Conservation (phyloP, 2,888 invertebrate species). For the Alloplasta piceator region DNA sequence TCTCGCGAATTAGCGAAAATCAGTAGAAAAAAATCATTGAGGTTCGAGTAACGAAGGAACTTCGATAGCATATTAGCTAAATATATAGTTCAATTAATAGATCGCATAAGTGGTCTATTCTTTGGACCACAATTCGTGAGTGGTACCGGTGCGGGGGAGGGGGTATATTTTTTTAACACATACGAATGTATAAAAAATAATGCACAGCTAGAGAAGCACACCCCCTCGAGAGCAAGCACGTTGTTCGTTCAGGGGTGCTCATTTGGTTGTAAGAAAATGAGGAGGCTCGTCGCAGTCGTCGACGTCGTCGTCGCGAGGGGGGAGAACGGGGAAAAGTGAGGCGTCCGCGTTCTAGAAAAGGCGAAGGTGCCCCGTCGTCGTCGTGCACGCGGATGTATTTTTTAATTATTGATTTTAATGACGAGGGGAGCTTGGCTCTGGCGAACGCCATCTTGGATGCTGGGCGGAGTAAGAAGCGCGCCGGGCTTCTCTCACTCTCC, state of each 20-base stretch:
- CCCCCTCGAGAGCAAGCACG: constrained; percentile 41
- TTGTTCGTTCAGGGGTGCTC: constrained; percentile 70
- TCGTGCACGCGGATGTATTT: constrained; percentile 81
- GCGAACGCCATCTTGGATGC: constrained; percentile 83
- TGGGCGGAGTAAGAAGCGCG: constrained; percentile 83
- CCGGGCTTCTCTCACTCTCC: constrained; percentile 71
- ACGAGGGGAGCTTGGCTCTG: constrained; percentile 79
- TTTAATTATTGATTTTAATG: constrained; percentile 84
- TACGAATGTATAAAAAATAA: constrained; percentile 9
- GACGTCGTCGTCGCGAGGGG: constrained; percentile 65
- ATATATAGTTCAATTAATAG: no score
- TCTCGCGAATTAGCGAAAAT: no score
- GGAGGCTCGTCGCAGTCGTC: constrained; percentile 29
- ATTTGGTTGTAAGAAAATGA: constrained; percentile 51
- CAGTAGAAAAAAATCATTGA: no score
- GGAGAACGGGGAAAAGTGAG: constrained; percentile 36
- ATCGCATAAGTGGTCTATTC: no score
- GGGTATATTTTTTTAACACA: neutral
- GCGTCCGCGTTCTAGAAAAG: constrained; percentile 80
- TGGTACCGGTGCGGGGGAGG: no score
- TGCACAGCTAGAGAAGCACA: constrained; percentile 39
- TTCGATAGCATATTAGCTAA: no score
- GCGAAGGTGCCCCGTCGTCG: constrained; percentile 77
- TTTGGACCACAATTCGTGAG: no score
- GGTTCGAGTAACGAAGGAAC: no score